These are phyloP conservation scores for Picus viridis DNA, from an alignment of 2,797 vertebrate species.

Conservation along the genomic window DNA sequence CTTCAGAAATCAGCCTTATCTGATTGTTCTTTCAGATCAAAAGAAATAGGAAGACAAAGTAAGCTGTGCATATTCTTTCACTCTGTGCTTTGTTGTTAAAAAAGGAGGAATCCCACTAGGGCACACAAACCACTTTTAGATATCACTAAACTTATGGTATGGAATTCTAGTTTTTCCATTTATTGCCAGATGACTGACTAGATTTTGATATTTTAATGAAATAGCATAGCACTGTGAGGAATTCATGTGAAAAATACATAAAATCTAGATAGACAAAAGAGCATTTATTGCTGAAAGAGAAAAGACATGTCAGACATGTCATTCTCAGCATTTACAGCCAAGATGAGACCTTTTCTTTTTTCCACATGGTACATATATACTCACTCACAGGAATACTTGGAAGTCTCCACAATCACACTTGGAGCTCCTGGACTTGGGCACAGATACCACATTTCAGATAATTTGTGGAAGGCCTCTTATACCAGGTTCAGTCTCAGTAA, in stretches of 20 bases:
- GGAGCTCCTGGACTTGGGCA: neutral
- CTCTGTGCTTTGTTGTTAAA: conserved; percentile 80
- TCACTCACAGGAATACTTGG: neutral
- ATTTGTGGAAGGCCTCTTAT: neutral
- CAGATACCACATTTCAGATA: neutral
- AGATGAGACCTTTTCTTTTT: conserved; percentile 18
- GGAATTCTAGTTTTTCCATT: conserved; percentile 61
- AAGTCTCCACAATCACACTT: neutral
- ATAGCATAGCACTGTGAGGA: conserved; percentile 12
- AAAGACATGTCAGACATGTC: neutral
- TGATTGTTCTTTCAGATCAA: conserved; percentile 85
- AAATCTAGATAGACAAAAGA: conserved; percentile 42
- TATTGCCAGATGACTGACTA: conserved; percentile 45
- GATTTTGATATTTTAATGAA: conserved; percentile 66
- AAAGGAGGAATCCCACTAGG: conserved; percentile 80
- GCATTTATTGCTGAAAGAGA: conserved; percentile 25
- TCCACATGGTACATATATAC: neutral
- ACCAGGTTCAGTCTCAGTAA: neutral
- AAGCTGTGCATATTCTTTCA: conserved; percentile 77
- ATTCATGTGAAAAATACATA: conserved; percentile 36
- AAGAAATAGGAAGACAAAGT: conserved; percentile 79
- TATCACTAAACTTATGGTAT: conserved; percentile 74
- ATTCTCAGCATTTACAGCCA: conserved; percentile 19
- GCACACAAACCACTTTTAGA: conserved; percentile 77
- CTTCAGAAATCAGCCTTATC: conserved; percentile 81